Percentiles rank a stretch among this genome's conserved stretches.
phyloP scores from a whole-genome alignment of 2,888 invertebrate genomes.

The Lypha dubia region DNA sequence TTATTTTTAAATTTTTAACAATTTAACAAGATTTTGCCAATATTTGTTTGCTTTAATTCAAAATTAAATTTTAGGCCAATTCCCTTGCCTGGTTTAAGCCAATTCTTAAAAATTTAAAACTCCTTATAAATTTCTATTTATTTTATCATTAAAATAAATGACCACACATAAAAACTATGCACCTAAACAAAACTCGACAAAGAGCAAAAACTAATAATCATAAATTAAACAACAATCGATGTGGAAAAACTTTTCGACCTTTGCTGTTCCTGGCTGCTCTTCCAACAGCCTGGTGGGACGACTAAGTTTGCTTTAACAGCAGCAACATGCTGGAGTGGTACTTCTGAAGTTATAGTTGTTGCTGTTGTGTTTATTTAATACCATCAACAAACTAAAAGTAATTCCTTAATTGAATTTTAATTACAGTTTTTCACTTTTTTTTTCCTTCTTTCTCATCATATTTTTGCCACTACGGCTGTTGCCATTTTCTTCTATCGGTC shows the following conservation, averaged over 20 bases:
- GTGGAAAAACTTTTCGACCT: constrained; percentile 73
- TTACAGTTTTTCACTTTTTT: constrained; percentile 74
- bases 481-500: constrained; percentile 46
- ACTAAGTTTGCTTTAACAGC: constrained; percentile 30
- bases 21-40: too few relatives aligned
- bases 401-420: constrained; percentile 76
- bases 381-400: constrained; percentile 70
- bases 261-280: constrained; percentile 49
- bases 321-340: constrained; percentile 1
- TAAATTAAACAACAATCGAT: constrained; percentile 73
- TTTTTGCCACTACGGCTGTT: constrained; percentile 50
- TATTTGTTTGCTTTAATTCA: too few relatives aligned
- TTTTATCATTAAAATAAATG: constrained; percentile 61
- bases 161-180: constrained; percentile 66
- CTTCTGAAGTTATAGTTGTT: constrained; percentile 1
- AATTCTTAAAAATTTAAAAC: background rate
- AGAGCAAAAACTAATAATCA: constrained; percentile 70
- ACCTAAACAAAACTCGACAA: constrained; percentile 61
- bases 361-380: constrained; percentile 63
- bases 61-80: background rate
- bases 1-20: too few relatives aligned
- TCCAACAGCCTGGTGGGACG: constrained; percentile 26
- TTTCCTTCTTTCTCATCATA: constrained; percentile 32
- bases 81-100: background rate
- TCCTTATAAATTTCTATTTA: background rate